Evolutionary conservation across 2,113 vertebrate species (phyloP), one percentile per base, ranked within the genome.

Genomic region (Xiphophorus hellerii): DNA sequence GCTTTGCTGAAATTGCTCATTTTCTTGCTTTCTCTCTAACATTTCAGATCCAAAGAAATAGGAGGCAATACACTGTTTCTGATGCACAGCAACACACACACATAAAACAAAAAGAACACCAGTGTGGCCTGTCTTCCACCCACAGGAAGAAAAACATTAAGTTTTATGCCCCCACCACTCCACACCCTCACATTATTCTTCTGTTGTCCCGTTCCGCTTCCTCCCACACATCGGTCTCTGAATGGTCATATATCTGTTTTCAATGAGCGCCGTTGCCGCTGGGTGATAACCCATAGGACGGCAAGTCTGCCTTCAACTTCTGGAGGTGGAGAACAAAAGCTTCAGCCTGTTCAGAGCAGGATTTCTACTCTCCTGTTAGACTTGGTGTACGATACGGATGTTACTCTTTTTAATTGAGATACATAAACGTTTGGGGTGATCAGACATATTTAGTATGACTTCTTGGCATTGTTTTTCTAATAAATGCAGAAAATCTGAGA

Each of bases 1-100:
- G 88, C 86, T 85, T 39, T 73, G 76, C 81, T 77, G 29, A 65
- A 66, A 69, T 60, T 17, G 64, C 75, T 84, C 81, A 85, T 88
- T 84, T 48, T 67, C 73, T 28, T 70, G 25, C 25, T 78, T 54
- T 54, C 65, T 65, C 54, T 31, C 37, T 77, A 65, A 39, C 70
- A 73, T 54, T 76, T 54, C 31, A 8, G 78, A 66, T 54, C 35
- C 62, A 82, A 68, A 20, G 64, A 80, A 70, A 28, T 29, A 54
- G 1, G 0, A 44, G 70, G 68, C 30, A 14, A 60, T 17, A 37
- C 12, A 25, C 28, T 20, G 60, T 42, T 65, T 54, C 63, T 51
- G 28, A 76, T 66, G 61, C 64, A 44, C 25, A 54, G 8, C 48
- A 58, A 54, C 51, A 54, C 22, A 11, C 35, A 10, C 35, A 35